These are phyloP conservation scores for Rugalucina vietnamica DNA, from an alignment of 2,888 invertebrate species.

Conservation along the genomic window DNA sequence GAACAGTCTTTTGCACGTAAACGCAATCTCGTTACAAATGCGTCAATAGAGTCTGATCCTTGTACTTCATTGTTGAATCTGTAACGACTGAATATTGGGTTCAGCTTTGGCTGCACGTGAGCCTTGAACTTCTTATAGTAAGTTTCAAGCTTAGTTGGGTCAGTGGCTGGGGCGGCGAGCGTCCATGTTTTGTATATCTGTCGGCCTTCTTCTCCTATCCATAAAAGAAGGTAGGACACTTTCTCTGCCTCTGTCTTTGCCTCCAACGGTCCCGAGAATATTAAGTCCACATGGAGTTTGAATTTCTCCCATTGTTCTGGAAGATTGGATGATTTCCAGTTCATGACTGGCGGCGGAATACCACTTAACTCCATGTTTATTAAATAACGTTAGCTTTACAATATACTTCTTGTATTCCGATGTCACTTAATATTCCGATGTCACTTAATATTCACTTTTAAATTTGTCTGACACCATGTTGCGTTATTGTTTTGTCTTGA, in stretches of 20 bases:
- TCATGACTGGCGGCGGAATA: slow-evolving; percentile 10
- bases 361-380: slow-evolving; percentile 13
- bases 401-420: no score
- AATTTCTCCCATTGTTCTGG: slow-evolving; percentile 32
- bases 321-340: slow-evolving; percentile 19
- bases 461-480: no score
- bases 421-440: no score
- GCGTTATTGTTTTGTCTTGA: no score
- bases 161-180: neutral
- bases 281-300: slow-evolving; percentile 24
- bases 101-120: slow-evolving; percentile 37
- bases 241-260: slow-evolving; percentile 22
- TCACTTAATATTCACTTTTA: no score
- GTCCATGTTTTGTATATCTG: slow-evolving; percentile 34
- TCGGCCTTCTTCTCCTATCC: slow-evolving; percentile 30
- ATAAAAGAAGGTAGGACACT: slow-evolving; percentile 23
- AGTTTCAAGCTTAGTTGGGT: slow-evolving; percentile 19
- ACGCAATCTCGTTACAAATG: slow-evolving; percentile 20
- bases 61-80: slow-evolving; percentile 33
- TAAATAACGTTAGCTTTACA: no score
- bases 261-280: slow-evolving; percentile 32
- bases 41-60: slow-evolving; percentile 6
- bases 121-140: slow-evolving; percentile 17
- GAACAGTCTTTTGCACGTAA: slow-evolving; percentile 17
- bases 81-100: slow-evolving; percentile 40